These are phyloP conservation scores for Typhlichthys eigenmanni DNA, from an alignment of 2,797 vertebrate species.

Conservation along the genomic window DNA sequence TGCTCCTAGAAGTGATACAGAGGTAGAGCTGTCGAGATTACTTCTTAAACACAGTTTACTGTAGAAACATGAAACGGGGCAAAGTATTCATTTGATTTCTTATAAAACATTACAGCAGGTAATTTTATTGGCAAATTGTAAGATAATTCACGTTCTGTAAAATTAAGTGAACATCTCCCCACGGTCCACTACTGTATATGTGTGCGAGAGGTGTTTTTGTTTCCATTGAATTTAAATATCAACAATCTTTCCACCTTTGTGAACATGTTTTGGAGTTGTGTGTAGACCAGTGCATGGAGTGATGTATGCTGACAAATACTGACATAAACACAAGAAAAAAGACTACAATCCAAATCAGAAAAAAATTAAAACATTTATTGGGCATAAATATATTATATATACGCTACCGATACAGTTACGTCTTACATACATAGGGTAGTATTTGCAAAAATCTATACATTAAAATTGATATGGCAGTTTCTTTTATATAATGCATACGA, in stretches of 20 bases:
- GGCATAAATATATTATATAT: slow-evolving; percentile 99
- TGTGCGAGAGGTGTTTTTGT: too few species aligned
- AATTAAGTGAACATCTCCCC: too few species aligned
- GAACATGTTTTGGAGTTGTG: not conserved
- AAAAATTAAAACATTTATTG: slow-evolving; percentile 99
- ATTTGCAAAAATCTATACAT: slow-evolving; percentile 99
- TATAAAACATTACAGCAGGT: too few species aligned
- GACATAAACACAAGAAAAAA: slow-evolving; percentile 28
- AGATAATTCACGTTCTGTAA: too few species aligned
- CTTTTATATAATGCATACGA: slow-evolving; percentile 99
- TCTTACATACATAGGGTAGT: slow-evolving; percentile 99
- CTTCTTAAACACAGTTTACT: not conserved
- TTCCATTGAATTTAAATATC: too few species aligned
- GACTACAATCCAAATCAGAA: slow-evolving; percentile 76
- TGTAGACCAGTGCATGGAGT: not conserved
- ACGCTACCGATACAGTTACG: slow-evolving; percentile 99
- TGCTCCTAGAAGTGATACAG: too few species aligned
- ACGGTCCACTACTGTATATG: too few species aligned
- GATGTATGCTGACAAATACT: not conserved
- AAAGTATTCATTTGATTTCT: too few species aligned
- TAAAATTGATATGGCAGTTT: slow-evolving; percentile 99
- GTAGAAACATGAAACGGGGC: not conserved
- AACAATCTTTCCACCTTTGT: too few species aligned
- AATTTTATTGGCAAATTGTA: too few species aligned
- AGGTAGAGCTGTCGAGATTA: too few species aligned